Conservation (phyloP, 2,113 vertebrate genomes). For the Poecilia latipinna region DNA sequence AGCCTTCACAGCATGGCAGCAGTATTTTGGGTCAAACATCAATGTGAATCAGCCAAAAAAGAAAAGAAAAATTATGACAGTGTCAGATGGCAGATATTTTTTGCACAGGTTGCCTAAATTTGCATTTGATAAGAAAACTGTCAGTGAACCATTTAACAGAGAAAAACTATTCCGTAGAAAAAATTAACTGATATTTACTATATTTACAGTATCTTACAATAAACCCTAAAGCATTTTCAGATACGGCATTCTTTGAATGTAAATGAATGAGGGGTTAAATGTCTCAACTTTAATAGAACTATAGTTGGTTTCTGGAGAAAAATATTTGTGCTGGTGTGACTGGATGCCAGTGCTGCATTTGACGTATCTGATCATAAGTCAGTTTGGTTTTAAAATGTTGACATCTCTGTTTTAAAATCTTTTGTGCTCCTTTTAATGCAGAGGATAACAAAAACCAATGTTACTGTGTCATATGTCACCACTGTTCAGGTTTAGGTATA, state of each 20-base stretch:
- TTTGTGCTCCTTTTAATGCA: no score
- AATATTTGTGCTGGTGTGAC: neutral
- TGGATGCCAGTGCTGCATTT: neutral
- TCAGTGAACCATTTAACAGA: neutral
- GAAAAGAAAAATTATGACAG: neutral
- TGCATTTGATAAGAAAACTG: neutral
- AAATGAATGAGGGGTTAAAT: neutral
- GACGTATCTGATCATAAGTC: neutral
- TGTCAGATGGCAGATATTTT: neutral
- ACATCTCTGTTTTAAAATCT: neutral
- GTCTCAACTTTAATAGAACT: neutral
- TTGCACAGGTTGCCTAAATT: neutral
- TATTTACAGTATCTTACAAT: neutral
- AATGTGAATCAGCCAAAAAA: neutral
- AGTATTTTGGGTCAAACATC: neutral
- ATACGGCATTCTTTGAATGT: neutral
- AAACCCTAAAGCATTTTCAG: neutral
- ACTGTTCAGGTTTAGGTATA: no score
- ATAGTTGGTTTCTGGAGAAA: neutral
- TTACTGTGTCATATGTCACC: no score
- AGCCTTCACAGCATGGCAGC: neutral
- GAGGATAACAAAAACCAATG: no score
- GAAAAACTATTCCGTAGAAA: neutral
- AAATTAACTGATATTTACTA: neutral
- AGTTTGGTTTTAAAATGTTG: neutral